These are phyloP conservation scores for Sebastes aleutianus DNA, from an alignment of 2,797 vertebrate species.

Conservation along the genomic window DNA sequence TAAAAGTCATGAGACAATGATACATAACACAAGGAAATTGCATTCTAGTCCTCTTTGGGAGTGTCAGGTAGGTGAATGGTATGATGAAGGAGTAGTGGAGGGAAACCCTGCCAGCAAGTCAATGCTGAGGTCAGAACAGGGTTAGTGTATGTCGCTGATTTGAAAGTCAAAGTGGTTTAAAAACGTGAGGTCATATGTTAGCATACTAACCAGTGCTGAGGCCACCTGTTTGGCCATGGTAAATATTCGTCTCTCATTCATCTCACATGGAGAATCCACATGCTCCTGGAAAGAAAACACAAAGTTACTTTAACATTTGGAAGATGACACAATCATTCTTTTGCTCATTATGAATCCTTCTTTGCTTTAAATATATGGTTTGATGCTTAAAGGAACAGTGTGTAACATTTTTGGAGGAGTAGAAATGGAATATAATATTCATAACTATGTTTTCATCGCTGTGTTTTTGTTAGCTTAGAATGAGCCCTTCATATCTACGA, in stretches of 20 bases:
- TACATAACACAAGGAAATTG: background rate
- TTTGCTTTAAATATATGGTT: background rate
- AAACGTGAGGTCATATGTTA: background rate
- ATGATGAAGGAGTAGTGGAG: background rate
- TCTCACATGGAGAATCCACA: conserved; percentile 82
- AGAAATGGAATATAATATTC: no score
- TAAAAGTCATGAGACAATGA: background rate
- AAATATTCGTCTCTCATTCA: conserved; percentile 90
- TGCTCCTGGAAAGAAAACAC: conserved; percentile 75
- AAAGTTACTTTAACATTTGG: background rate
- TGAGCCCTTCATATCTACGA: no score
- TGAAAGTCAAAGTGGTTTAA: conserved; percentile 5
- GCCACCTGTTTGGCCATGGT: conserved; percentile 89
- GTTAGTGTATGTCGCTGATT: background rate
- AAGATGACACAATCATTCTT: background rate
- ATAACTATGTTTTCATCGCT: no score
- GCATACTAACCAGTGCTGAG: conserved; percentile 88
- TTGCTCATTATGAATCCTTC: background rate
- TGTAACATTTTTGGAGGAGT: no score
- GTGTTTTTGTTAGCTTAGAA: no score
- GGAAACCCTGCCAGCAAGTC: background rate
- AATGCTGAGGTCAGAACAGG: background rate
- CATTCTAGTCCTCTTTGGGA: background rate
- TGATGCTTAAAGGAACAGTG: background rate
- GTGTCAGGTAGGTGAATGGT: background rate